Percentiles rank a stretch among this genome's conserved stretches.
Evolutionary conservation across 2,113 vertebrate genomes (phyloP).

Genomic region (Sphaerodactylus townsendi): DNA sequence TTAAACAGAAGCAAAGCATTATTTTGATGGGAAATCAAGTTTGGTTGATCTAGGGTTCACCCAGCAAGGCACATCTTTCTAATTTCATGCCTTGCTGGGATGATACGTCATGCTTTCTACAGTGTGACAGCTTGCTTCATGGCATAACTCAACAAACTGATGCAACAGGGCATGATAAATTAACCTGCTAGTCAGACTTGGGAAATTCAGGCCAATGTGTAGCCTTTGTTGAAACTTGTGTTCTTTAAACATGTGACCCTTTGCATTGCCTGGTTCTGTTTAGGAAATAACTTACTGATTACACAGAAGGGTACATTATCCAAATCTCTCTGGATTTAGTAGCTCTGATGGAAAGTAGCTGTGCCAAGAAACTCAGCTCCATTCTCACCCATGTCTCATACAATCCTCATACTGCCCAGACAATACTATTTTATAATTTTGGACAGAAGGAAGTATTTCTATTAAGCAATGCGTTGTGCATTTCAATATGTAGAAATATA

Average conservation of each 20-base stretch:
- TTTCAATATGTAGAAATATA: not conserved
- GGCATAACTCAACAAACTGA: conserved; percentile 71
- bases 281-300: not conserved
- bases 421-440: too few relatives aligned
- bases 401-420: not conserved
- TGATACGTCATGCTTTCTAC: conserved; percentile 73
- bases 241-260: conserved; percentile 28
- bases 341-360: not conserved
- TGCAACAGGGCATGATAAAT: conserved; percentile 69
- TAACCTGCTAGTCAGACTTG: conserved; percentile 55
- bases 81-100: conserved; percentile 77
- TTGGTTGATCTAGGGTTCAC: conserved; percentile 75
- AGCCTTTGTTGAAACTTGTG: conserved; percentile 30
- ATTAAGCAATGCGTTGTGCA: not conserved
- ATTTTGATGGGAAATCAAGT: conserved; percentile 69
- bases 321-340: not conserved
- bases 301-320: not conserved
- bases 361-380: not conserved
- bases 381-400: too few relatives aligned
- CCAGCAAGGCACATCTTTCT: conserved; percentile 80
- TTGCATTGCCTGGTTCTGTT: conserved; percentile 4
- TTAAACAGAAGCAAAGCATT: conserved; percentile 68
- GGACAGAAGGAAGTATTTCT: not conserved
- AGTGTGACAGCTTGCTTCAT: conserved; percentile 74
- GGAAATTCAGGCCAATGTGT: conserved; percentile 44